Evolutionary conservation across 1,140 invertebrate species (phyloP).

Genomic region (Drosophila pandora): DNA sequence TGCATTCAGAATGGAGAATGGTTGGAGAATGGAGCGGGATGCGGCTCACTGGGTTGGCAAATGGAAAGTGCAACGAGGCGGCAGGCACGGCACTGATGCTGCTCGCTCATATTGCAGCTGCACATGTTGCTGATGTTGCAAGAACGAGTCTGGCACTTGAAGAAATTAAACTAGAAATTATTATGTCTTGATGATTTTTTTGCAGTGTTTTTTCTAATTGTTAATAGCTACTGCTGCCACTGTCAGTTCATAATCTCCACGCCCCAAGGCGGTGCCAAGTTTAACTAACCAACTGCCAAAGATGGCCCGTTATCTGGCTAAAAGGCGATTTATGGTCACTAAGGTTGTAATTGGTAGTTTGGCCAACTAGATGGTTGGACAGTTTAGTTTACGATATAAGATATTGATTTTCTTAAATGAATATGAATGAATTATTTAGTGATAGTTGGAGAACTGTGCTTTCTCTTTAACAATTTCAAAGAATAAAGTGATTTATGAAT

Average conservation of each 20-base stretch:
- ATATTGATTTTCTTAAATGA: too few species aligned
- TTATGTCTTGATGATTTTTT: background rate
- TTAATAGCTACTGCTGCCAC: background rate
- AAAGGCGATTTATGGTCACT: slow-evolving; percentile 29
- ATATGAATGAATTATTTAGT: background rate
- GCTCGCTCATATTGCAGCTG: slow-evolving; percentile 5
- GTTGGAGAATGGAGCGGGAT: slow-evolving; percentile 19
- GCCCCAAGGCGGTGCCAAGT: slow-evolving; percentile 44
- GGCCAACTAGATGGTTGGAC: background rate
- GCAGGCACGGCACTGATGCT: slow-evolving; percentile 4
- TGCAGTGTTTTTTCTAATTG: background rate
- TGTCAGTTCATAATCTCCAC: slow-evolving; percentile 16
- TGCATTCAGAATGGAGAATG: slow-evolving; percentile 4
- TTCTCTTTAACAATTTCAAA: background rate
- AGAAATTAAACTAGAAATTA: slow-evolving; percentile 20
- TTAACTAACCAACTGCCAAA: slow-evolving; percentile 34
- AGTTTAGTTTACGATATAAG: background rate
- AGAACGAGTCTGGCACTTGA: slow-evolving; percentile 28
- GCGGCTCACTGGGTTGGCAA: slow-evolving; percentile 70
- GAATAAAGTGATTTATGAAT: slow-evolving; percentile 1
- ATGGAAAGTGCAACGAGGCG: slow-evolving; percentile 72
- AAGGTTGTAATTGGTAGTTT: slow-evolving; percentile 10
- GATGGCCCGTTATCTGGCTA: slow-evolving; percentile 37
- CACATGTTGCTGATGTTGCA: slow-evolving; percentile 34
- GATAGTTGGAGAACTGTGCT: background rate